phyloP scores from a whole-genome alignment of 2,888 invertebrate species.

The Apomyelois bistriatella region DNA sequence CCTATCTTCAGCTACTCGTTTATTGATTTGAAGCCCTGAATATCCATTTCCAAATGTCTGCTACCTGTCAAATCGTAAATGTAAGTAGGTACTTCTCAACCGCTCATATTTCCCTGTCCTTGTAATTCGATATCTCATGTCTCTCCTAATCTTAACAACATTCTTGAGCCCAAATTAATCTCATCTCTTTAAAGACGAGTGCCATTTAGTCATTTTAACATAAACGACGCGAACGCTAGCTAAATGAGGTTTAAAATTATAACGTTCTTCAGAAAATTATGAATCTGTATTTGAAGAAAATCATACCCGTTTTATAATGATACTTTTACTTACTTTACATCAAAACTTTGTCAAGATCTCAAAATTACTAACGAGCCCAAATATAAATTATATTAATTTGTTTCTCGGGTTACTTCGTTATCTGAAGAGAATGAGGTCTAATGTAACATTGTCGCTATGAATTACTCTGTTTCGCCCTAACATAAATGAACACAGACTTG shows the following conservation, averaged over 20 bases:
- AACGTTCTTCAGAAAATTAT: background rate
- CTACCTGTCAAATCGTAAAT: background rate
- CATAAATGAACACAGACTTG: slow-evolving; percentile 5
- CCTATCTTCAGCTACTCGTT: no score
- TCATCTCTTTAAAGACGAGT: slow-evolving; percentile 28
- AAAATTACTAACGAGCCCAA: background rate
- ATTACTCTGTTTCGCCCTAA: background rate
- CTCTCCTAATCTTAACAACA: slow-evolving; percentile 33
- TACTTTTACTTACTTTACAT: slow-evolving; percentile 1
- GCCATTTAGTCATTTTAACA: slow-evolving; percentile 21
- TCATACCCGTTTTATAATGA: background rate
- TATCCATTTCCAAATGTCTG: background rate
- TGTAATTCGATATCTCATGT: slow-evolving; percentile 12
- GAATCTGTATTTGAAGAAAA: background rate
- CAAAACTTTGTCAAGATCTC: background rate
- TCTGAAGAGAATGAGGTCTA: background rate
- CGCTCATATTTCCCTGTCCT: background rate
- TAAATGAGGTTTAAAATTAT: slow-evolving; percentile 14
- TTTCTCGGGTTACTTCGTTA: slow-evolving; percentile 9
- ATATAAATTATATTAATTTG: slow-evolving; percentile 12
- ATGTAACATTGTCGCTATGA: slow-evolving; percentile 8
- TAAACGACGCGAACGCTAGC: slow-evolving; percentile 13
- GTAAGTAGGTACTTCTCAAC: background rate
- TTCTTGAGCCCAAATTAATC: slow-evolving; percentile 42
- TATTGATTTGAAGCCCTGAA: no score